A percentile compares a stretch with the other conserved stretches of the same genome.
These are phyloP conservation scores for Equus quagga DNA, from an alignment of 2,113 vertebrate genomes.

Conservation along the genomic window DNA sequence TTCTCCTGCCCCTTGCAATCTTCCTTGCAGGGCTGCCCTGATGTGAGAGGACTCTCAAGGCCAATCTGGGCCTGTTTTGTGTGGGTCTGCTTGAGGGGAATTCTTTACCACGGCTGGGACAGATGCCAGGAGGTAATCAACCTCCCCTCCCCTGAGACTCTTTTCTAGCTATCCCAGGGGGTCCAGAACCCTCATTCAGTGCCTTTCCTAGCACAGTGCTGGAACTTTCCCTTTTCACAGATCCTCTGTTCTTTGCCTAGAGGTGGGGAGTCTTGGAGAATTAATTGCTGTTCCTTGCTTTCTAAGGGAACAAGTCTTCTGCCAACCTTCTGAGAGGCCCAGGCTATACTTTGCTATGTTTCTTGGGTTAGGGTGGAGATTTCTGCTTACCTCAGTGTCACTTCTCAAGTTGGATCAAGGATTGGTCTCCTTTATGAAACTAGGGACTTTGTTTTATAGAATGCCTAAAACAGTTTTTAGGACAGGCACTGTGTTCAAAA, in stretches of 20 bases:
- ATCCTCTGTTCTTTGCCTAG: not conserved
- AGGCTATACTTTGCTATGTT: not conserved
- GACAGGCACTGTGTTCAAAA: not conserved
- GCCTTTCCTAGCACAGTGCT: not conserved
- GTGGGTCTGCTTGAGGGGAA: not conserved
- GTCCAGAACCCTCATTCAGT: not conserved
- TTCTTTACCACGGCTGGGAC: not conserved
- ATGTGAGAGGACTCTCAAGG: not conserved
- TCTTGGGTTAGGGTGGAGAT: not conserved
- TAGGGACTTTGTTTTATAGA: not conserved
- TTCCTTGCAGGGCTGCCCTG: not conserved
- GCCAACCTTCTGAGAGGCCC: not conserved
- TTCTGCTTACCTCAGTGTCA: not conserved
- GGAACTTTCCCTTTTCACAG: not conserved
- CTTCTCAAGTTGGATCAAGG: not conserved
- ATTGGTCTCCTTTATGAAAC: constrained; percentile 19
- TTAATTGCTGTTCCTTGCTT: not conserved
- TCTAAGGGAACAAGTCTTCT: not conserved
- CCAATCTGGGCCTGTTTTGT: not conserved
- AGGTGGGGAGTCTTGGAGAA: not conserved
- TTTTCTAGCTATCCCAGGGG: not conserved
- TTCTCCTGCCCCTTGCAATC: not conserved
- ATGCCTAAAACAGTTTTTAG: constrained; percentile 9
- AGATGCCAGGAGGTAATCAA: not conserved
- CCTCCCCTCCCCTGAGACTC: not conserved